Evolutionary conservation across 2,113 vertebrate genomes (phyloP), one percentile per base, ranked within the genome.

Genomic region (Aspiorhynchus laticeps): DNA sequence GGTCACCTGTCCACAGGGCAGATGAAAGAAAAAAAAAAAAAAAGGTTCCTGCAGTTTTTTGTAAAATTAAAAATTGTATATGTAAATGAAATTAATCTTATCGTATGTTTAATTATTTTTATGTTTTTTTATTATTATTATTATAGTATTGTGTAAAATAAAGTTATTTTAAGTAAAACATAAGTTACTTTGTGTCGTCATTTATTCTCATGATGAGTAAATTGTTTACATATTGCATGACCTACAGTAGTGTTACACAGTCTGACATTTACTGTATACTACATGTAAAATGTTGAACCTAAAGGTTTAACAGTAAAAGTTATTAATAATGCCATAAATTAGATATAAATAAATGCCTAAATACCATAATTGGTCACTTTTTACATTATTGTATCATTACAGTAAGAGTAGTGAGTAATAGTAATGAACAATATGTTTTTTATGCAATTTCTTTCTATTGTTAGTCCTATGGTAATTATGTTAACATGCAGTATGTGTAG

Each of bases 1-100:
- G 15, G 94, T 91, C 88, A 98, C 89, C 76, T 99, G 98, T 85
- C 98, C 97, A 11, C 97, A 97, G 90, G 95, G 95, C 85, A 91
- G 80, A 88, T 97, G 91, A 93, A 76, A 78, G 11, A 0, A 78
- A 48, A 0, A 33, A 33, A 33, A 93, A 75, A 78, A 43, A 56
- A 74, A 56, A 3, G 7, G 36, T n/a, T 41, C 71, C 21, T 19
- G 59, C 48, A 75, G 4, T 53, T 81, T 81, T 10, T 79, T 79
- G 28, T 33, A 36, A 56, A 41, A 41, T 24, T 1, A 36, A 73
- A 41, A 73, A 73, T 36, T 63, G 7, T 10, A 36, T 12, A 28
- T 82, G 51, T 82, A 41, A 21, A 69, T 48, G 0, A 83, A 83
- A 69, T 65, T 1, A 26, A 65, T 81, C 15, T 69, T 69, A 15